phyloP scores from a whole-genome alignment of 2,113 vertebrate genomes.

The Neoarius graeffei region DNA sequence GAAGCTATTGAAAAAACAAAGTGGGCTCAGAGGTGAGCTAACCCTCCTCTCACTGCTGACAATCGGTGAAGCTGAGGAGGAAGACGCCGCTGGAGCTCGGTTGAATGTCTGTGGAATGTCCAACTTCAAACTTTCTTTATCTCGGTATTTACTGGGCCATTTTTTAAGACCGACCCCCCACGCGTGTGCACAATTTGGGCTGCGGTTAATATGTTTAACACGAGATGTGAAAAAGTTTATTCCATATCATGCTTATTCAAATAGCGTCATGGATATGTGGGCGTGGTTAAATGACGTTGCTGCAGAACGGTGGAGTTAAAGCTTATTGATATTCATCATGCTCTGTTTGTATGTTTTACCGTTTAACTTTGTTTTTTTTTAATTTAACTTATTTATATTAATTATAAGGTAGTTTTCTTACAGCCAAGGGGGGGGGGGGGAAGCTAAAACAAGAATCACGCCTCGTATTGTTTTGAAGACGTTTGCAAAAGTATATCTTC shows the following conservation, averaged over 20 bases:
- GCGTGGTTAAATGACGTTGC: background rate
- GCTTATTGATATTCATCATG: background rate
- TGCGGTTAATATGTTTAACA: background rate
- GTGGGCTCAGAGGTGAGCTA: too few species aligned
- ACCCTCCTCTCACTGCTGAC: too few species aligned
- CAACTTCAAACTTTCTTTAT: too few species aligned
- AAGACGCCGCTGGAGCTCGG: too few species aligned
- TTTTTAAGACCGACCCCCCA: too few species aligned
- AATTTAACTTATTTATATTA: background rate
- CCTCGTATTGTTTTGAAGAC: background rate
- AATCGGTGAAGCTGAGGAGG: too few species aligned
- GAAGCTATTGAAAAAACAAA: too few species aligned
- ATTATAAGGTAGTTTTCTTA: background rate
- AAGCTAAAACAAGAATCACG: background rate
- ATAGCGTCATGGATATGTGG: background rate
- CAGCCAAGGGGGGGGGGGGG: background rate
- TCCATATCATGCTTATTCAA: background rate
- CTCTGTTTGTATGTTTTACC: background rate
- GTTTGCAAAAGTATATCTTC: background rate
- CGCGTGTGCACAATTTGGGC: too few species aligned
- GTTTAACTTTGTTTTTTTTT: background rate
- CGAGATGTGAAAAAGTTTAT: background rate
- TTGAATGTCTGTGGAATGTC: too few species aligned
- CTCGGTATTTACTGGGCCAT: too few species aligned
- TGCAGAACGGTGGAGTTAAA: background rate